Evolutionary conservation across 2,888 invertebrate species (phyloP), one percentile per base, ranked within the genome.

Genomic region (Diplolepis rosae): DNA sequence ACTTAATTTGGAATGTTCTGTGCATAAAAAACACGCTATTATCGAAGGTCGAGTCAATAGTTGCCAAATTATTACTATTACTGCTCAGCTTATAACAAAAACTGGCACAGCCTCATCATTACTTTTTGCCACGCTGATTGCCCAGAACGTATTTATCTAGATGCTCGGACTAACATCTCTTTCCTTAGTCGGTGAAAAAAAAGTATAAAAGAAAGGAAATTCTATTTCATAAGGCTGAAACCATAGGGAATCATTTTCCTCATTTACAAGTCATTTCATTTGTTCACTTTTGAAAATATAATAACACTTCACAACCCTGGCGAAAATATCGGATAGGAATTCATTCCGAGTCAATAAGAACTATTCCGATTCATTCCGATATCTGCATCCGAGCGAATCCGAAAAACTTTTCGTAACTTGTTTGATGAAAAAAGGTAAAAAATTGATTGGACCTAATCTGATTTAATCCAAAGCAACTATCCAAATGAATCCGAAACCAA

Each of bases 21-120:
- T 39, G 61, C 39, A 15, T 61, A 61, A 61, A 42, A 61, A 42
- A 35, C 24, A 7, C 24, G 39, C 61, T 61, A 42, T 39, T 61
- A 61, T 39, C 27, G 61, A 39, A 61, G 61, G 61, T 27, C 61
- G 61, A 61, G 61, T 61, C 35, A 61, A 61, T 61, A 61, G 61
- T 61, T 27, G 24, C 61, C 39, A 61, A 61, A 61, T 61, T 61
- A 61, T 61, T 39, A 39, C 39, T 35, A 61, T 61, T 61, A 61
- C 48, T 24, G 28, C 28, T 52, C 15, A 52, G 52, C 52, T 27
- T 52, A 28, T 28, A 52, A 28, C 28, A 52, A 52, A 52, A 52
- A 52, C 52, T 52, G 52, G 52, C 28, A 52, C 48, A 22, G 15
- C 48, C 48, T 48, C 48, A 52, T 52, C 52, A 52, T 52, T 52